phyloP scores from a whole-genome alignment of 23 tunicate genomes.

The Phallusia fumigata region DNA sequence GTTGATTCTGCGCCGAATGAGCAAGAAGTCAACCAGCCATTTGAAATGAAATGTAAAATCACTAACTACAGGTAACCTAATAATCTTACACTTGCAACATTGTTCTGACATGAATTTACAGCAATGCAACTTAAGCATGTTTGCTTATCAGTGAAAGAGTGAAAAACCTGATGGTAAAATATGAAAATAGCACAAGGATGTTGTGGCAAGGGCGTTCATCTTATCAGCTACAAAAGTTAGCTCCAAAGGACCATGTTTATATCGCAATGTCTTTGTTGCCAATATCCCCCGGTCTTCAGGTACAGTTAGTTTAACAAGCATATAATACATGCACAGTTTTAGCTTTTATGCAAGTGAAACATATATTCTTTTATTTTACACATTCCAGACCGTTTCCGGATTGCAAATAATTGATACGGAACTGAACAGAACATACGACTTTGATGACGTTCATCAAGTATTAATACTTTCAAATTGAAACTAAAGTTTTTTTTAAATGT shows the following conservation, averaged over 20 bases:
- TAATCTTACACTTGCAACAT: neutral
- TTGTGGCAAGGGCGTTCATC: slow-evolving; percentile 80
- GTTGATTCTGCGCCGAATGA: slow-evolving; percentile 48
- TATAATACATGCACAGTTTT: neutral
- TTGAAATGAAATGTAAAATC: slow-evolving; percentile 54
- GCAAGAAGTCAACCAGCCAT: slow-evolving; percentile 34
- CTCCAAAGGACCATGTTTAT: slow-evolving; percentile 33
- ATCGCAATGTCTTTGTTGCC: slow-evolving; percentile 52
- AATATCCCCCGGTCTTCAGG: slow-evolving; percentile 65
- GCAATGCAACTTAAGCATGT: no score
- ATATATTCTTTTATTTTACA: neutral
- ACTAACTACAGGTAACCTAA: slow-evolving; percentile 67
- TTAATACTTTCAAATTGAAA: slow-evolving; percentile 27
- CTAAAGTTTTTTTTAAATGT: neutral
- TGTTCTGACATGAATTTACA: no score
- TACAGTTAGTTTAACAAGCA: neutral
- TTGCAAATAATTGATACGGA: slow-evolving; percentile 64
- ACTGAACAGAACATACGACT: slow-evolving; percentile 71
- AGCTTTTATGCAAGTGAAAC: neutral
- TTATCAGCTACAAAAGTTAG: slow-evolving; percentile 32
- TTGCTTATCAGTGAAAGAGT: slow-evolving; percentile 55
- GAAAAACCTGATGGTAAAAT: slow-evolving; percentile 53
- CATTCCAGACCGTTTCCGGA: slow-evolving; percentile 56
- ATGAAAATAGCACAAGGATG: slow-evolving; percentile 51
- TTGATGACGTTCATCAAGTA: slow-evolving; percentile 81